Evolutionary conservation across 2,797 vertebrate species (phyloP).

Genomic region (Zalophus californianus): DNA sequence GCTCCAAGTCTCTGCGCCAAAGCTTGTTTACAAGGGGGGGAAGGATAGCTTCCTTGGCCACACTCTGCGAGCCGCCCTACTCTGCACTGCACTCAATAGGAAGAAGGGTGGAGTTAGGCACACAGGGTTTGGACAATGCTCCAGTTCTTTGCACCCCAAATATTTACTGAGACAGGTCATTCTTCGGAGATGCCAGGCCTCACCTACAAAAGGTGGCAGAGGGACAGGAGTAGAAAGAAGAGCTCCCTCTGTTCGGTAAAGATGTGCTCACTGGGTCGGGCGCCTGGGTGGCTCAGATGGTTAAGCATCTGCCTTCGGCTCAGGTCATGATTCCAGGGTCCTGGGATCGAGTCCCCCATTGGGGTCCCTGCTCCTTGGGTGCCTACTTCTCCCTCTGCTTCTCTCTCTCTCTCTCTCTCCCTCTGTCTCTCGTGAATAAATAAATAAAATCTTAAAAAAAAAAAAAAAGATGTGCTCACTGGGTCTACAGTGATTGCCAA

Average conservation of each 20-base stretch:
- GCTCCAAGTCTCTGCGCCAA: neutral
- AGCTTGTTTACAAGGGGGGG: conserved; percentile 15
- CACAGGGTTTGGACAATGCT: conserved; percentile 31
- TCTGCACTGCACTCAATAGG: conserved; percentile 39
- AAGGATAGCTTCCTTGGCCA: conserved; percentile 55
- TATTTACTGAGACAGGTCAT: conserved; percentile 64
- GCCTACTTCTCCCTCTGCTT: too few species aligned
- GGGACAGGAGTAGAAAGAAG: neutral
- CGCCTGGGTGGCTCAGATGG: too few species aligned
- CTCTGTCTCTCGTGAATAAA: too few species aligned
- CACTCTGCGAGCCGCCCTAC: neutral
- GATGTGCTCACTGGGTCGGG: neutral
- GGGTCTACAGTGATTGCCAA: neutral
- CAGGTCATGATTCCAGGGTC: too few species aligned
- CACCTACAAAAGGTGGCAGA: conserved; percentile 27
- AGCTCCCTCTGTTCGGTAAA: neutral
- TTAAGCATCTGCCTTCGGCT: too few species aligned
- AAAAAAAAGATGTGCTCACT: neutral
- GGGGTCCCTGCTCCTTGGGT: too few species aligned
- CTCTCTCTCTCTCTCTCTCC: too few species aligned
- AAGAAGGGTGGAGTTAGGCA: conserved; percentile 72
- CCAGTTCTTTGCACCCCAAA: conserved; percentile 53
- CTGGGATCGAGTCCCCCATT: too few species aligned
- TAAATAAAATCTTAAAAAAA: too few species aligned
- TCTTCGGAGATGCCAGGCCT: neutral